These are phyloP conservation scores for Caenorhabditis angaria DNA, from an alignment of 2,888 invertebrate species.

Conservation along the genomic window DNA sequence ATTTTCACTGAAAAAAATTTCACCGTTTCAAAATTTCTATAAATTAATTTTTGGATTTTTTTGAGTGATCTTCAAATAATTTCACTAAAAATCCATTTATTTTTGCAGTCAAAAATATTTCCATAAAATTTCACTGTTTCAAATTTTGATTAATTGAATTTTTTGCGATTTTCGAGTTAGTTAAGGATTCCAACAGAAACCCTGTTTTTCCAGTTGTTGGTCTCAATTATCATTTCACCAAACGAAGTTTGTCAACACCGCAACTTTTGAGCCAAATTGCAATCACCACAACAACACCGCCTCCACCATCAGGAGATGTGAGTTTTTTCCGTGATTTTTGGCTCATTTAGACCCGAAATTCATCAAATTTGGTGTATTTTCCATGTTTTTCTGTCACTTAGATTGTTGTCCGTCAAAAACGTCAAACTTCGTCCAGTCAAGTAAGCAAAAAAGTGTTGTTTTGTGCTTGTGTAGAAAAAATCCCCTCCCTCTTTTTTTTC, in stretches of 20 bases:
- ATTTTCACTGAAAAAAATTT: not conserved
- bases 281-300: conserved; percentile 11
- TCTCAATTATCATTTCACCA: conserved; percentile 12
- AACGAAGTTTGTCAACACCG: conserved; percentile 13
- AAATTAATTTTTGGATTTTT: not conserved
- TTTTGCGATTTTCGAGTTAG: not conserved
- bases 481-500: too few species aligned
- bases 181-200: too few species aligned
- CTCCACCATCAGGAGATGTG: conserved; percentile 24
- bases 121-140: not conserved
- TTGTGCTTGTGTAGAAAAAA: too few species aligned
- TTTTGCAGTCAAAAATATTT: not conserved
- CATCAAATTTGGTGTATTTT: not conserved
- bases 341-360: not conserved
- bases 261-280: conserved; percentile 17
- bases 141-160: not conserved
- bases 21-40: too few species aligned
- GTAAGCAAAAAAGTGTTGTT: too few species aligned
- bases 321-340: conserved; percentile 6
- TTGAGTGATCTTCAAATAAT: not conserved
- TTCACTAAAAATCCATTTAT: not conserved
- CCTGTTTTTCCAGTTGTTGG: not conserved
- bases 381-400: not conserved
- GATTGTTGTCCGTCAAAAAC: conserved; percentile 7
- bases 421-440: conserved; percentile 22